phyloP scores from a whole-genome alignment of 2,113 vertebrate genomes.

The Apteryx owenii region DNA sequence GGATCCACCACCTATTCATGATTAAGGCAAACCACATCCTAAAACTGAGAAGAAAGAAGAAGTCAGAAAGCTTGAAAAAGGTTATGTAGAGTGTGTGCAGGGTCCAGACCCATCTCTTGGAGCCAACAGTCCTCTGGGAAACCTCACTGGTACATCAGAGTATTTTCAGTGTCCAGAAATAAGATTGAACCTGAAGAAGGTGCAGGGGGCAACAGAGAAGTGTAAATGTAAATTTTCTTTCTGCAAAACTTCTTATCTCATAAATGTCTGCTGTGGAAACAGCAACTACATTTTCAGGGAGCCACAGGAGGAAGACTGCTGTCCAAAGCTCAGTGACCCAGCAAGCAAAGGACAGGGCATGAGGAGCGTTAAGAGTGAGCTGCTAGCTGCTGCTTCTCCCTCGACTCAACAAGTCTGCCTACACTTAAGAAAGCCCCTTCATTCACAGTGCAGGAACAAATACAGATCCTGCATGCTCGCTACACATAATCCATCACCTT shows the following conservation, averaged over 20 bases:
- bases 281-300: background rate
- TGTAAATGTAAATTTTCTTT: background rate
- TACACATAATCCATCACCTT: background rate
- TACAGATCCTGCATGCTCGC: background rate
- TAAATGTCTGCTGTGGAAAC: background rate
- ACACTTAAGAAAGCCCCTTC: background rate
- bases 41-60: background rate
- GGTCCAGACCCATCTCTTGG: background rate
- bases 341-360: background rate
- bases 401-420: background rate
- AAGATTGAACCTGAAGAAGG: background rate
- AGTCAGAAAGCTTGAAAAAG: background rate
- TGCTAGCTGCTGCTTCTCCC: background rate
- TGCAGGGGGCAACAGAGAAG: background rate
- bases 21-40: conserved; percentile 39
- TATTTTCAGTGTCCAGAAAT: background rate
- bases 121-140: background rate
- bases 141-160: background rate
- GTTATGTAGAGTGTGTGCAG: too few species aligned
- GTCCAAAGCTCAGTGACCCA: background rate
- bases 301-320: background rate
- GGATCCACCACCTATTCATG: background rate
- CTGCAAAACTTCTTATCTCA: background rate
- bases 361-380: background rate
- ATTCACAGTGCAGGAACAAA: rapidly evolving